Evolutionary conservation across 2,797 vertebrate species (phyloP), one percentile per base, ranked within the genome.

Genomic region (Botia kubotai): DNA sequence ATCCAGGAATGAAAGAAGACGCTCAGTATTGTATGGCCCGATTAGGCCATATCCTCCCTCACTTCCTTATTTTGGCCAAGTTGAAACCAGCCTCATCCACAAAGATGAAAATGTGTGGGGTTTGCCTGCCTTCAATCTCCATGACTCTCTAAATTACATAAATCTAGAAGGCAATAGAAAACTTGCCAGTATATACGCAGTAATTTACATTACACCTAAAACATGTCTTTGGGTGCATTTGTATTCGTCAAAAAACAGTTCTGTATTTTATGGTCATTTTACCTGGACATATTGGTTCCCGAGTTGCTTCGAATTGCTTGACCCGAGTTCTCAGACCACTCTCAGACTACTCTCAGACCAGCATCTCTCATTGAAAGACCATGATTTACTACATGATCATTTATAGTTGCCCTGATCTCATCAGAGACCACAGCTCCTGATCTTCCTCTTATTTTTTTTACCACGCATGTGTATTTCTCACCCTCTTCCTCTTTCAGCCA

Each of bases 121-220:
- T 8, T 33, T 66, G 26, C 5, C 71, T 79, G 43, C 16, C 13
- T 63, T 78, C 60, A 63, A 26, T 26, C 23, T 26, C 23, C 23
- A 26, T 26, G 23, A 26, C 23, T 26, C 23, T 26, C 23, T 26
- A 26, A 26, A 26, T 26, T 26, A 39, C 63, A 62, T 63, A 43
- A 33, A 75, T 75, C 55, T 13, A 70, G 48, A 46, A 23, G 67
- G 67, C 48, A 26, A 26, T 26, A 26, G 23, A 26, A 26, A 26
- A 26, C 23, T 26, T 26, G 23, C 23, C 23, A 26, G 23, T 26
- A 26, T 26, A 26, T 26, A 26, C 23, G 23, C 60, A 66, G 60
- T 65, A 65, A 43, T 75, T 48, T 63, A 46, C 57, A 75, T 75
- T 75, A 60, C 46, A 39, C 57, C 29, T 33, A 74, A 55, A n/a